phyloP scores from a whole-genome alignment of 1,140 invertebrate genomes.

The Bombus impatiens region DNA sequence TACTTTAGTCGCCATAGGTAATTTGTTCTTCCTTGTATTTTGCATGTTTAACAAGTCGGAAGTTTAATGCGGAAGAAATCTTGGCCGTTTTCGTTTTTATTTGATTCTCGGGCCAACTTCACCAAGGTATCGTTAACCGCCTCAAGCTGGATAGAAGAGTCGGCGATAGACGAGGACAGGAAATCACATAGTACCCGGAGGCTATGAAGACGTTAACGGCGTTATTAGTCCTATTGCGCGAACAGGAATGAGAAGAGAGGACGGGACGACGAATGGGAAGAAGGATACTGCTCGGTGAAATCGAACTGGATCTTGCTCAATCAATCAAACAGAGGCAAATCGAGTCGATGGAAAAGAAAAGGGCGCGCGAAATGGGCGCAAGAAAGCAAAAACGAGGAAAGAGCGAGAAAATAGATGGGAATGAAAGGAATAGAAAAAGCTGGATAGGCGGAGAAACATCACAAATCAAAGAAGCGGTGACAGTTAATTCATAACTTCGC shows the following conservation, averaged over 20 bases:
- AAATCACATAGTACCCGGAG: background rate
- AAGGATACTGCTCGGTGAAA: constrained; percentile 49
- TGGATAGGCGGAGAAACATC: constrained; percentile 55
- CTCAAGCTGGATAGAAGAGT: background rate
- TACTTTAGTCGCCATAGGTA: background rate
- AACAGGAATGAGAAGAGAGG: constrained; percentile 6
- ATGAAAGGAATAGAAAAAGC: background rate
- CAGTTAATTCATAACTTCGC: constrained; percentile 75
- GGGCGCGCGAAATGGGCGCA: constrained; percentile 19
- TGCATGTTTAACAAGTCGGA: background rate
- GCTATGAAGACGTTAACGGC: constrained; percentile 50
- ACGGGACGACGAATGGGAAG: background rate
- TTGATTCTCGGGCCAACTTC: background rate
- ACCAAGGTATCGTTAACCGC: constrained; percentile 21
- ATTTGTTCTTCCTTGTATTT: background rate
- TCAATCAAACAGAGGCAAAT: constrained; percentile 74
- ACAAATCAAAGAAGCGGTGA: constrained; percentile 74
- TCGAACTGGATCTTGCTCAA: constrained; percentile 63
- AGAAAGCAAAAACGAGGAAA: constrained; percentile 4
- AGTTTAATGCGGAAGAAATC: background rate
- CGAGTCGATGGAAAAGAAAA: constrained; percentile 52
- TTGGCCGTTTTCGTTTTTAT: background rate
- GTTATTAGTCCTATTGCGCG: constrained; percentile 53
- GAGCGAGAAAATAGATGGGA: background rate
- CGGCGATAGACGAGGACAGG: background rate